Evolutionary conservation across 2,113 vertebrate species (phyloP), one percentile per base, ranked within the genome.

Genomic region (Eudyptes chrysolophus): DNA sequence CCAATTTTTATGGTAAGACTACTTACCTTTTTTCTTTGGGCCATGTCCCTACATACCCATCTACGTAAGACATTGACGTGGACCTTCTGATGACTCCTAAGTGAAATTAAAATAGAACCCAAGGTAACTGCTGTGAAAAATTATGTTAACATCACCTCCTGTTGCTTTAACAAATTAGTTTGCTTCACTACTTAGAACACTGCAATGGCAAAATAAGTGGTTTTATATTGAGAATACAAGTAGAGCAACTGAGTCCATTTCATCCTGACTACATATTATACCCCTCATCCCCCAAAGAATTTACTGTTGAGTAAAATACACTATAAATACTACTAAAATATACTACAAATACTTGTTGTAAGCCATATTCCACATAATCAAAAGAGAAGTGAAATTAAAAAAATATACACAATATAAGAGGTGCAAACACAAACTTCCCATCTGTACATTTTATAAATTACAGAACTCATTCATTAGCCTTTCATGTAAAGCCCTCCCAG

Each of bases 31-130:
- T 99, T 94, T 99, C 99, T 98, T 99, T 99, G 77, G 99, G 99
- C 99, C 99, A 99, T 2, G 99, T 99, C 64, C 99, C 99, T 68
- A 99, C 98, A 97, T 99, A 99, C n/a, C 99, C 98, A 95, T 99
- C 99, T 70, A 99, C 99, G 27, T 99, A 99, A 77, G 99, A 99
- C 99, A 99, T 99, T 46, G 99, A 99, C n/a, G 99, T 98, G 87
- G 99, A 99, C 95, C 99, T 98, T 97, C 98, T 99, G 95, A 99
- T 99, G 95, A 98, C 98, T 97, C 99, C 99, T 99, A 87, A 86
- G 70, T 54, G 90, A 94, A 96, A 89, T 49, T 36, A 93, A 92
- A 96, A 97, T 16, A 95, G 17, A 96, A 92, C 17, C 7, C 58
- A 82, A 42, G 19, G 29, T 80, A 84, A 93, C 34, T 81, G 20